Evolutionary conservation across 2,113 vertebrate genomes (phyloP), one percentile per base, ranked within the genome.

Genomic region (Hypocryptadius cinnamomeus): DNA sequence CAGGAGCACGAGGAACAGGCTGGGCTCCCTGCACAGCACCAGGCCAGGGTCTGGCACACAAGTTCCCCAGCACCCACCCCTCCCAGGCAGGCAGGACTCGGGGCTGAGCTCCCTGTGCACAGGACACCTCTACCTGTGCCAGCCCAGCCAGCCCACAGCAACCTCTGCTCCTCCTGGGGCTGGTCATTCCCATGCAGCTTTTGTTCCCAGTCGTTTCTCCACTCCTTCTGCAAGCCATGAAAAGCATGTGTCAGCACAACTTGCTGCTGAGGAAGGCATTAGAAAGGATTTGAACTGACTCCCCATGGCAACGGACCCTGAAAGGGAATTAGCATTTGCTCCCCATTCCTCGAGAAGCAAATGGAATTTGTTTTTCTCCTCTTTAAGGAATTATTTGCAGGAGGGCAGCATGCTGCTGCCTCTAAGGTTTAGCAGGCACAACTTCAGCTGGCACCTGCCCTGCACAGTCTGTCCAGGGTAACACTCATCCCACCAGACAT

Each of bases 261-360:
- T 87, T 44, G 80, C 86, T 72, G 83, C 86, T 35, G 91, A 76
- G 80, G 80, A 87, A 56, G 66, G 95, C 91, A 57, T 93, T 85
- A 93, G 92, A 89, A 96, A 91, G 92, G 89, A 94, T 96, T 96
- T 92, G 87, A 93, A 93, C 89, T 14, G 50, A 89, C 91, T 96
- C 39, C 95, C 96, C 96, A 94, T 94, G 94, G 96, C 96, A 96
- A 96, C 96, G 59, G 87, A 66, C 92, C 87, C 86, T 89, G 92
- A 93, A 96, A 96, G 64, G 66, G 91, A 96, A 96, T 96, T 95
- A 96, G 96, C 95, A 95, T 95, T 95, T 93, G 84, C 92, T 92
- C 84, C 87, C 89, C 66, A 63, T 87, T 95, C 91, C 94, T 96
- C 78, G 5, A 93, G 84, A 69, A 79, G 84, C 86, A 72, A 51